phyloP scores from a whole-genome alignment of 2,888 invertebrate genomes.

The Esperia sulphurella region DNA sequence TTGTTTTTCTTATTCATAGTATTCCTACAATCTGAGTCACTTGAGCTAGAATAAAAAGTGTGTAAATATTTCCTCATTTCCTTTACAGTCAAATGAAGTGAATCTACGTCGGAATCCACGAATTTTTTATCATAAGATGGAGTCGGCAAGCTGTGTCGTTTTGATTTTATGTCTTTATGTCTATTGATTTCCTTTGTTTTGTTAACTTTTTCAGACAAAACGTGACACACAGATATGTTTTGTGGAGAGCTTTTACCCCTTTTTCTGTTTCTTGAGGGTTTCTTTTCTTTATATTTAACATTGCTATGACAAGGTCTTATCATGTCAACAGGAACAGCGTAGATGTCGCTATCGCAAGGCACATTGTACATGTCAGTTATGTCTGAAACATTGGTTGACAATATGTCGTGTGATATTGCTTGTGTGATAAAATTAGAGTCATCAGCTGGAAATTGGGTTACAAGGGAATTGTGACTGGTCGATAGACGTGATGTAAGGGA shows the following conservation, averaged over 20 bases:
- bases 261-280: slow-evolving; percentile 55
- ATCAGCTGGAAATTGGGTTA: slow-evolving; percentile 86
- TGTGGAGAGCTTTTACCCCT: slow-evolving; percentile 57
- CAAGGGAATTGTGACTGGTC: slow-evolving; percentile 91
- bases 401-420: slow-evolving; percentile 91
- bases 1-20: slow-evolving; percentile 70
- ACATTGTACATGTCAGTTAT: slow-evolving; percentile 93
- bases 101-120: slow-evolving; percentile 81
- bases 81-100: slow-evolving; percentile 89
- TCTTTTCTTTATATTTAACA: slow-evolving; percentile 59
- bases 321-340: slow-evolving; percentile 91
- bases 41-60: slow-evolving; percentile 88
- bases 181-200: slow-evolving; percentile 47
- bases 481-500: slow-evolving; percentile 89
- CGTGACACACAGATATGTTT: slow-evolving; percentile 32
- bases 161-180: slow-evolving; percentile 68
- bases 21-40: slow-evolving; percentile 80
- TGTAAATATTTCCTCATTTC: slow-evolving; percentile 92
- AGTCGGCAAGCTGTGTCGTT: slow-evolving; percentile 85
- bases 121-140: slow-evolving; percentile 78
- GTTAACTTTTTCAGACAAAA: slow-evolving; percentile 37
- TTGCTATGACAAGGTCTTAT: slow-evolving; percentile 78
- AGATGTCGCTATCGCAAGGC: slow-evolving; percentile 92
- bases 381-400: slow-evolving; percentile 83
- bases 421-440: slow-evolving; percentile 93